phyloP scores from a whole-genome alignment of 2,113 vertebrate species.

The Equus quagga region DNA sequence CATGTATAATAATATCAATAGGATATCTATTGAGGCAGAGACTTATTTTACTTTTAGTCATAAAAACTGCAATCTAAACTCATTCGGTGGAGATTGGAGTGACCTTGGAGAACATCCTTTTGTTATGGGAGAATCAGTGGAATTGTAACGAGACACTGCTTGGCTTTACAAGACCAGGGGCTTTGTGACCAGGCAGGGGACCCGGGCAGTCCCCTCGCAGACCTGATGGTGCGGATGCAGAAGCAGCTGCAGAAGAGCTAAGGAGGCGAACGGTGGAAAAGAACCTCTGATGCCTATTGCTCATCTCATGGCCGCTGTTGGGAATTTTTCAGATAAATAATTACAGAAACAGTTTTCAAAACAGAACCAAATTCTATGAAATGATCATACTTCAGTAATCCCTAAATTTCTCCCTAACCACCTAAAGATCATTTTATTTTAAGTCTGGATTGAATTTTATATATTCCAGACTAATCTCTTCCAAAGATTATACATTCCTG shows the following conservation, averaged over 20 bases:
- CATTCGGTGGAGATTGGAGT: background rate
- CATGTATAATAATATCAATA: background rate
- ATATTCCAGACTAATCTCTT: background rate
- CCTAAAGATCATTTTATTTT: background rate
- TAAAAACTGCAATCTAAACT: slow-evolving; percentile 2
- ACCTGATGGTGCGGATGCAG: background rate
- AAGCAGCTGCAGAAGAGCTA: background rate
- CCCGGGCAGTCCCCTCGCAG: background rate
- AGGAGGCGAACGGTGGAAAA: background rate
- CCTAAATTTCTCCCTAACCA: background rate
- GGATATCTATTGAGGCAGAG: background rate
- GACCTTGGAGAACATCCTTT: background rate
- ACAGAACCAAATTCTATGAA: background rate
- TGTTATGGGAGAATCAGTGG: background rate
- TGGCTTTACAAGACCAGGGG: background rate
- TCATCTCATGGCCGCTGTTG: background rate
- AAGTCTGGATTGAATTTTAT: background rate
- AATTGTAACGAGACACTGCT: background rate
- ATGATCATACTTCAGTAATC: background rate
- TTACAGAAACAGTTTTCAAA: background rate
- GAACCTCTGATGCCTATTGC: background rate
- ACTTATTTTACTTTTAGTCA: slow-evolving; percentile 19
- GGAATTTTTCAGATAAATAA: background rate
- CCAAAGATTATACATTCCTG: background rate
- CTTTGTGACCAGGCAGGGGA: background rate